Conservation (phyloP, 2,113 vertebrate genomes). For the Clarias macrocephalus region DNA sequence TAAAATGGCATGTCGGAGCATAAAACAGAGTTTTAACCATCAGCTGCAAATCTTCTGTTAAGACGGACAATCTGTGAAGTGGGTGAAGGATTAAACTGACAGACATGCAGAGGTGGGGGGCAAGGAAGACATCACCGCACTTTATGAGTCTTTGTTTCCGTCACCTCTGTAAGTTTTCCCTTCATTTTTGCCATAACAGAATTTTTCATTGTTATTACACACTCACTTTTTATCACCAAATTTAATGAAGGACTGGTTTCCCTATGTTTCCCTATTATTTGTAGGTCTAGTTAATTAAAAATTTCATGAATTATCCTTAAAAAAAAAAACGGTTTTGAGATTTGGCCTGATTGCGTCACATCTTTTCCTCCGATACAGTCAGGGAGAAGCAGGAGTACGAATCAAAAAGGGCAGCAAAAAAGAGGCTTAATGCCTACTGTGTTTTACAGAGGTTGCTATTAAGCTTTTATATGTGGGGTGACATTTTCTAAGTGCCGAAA, state of each 20-base stretch:
- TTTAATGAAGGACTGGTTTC: background rate
- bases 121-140: background rate
- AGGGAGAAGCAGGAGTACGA: constrained; percentile 43
- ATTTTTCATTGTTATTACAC: background rate
- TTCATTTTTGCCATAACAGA: background rate
- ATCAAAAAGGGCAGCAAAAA: constrained; percentile 56
- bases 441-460: constrained; percentile 58
- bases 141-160: background rate
- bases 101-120: background rate
- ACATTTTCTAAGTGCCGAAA: constrained; percentile 52
- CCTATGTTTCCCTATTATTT: background rate
- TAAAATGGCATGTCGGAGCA: constrained; percentile 17
- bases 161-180: background rate
- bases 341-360: background rate
- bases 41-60: constrained; percentile 3
- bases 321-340: background rate
- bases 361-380: constrained; percentile 28
- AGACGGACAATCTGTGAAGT: constrained; percentile 13
- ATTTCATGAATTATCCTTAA: background rate
- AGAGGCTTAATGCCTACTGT: constrained; percentile 51
- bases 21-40: constrained; percentile 29
- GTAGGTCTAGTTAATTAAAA: background rate
- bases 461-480: constrained; percentile 57
- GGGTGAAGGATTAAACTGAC: constrained; percentile 13
- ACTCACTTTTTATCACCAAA: background rate